A percentile compares a stretch with the other conserved stretches of the same genome.
Evolutionary conservation across 2,113 vertebrate genomes (phyloP).

Genomic region (Maccullochella peelii): DNA sequence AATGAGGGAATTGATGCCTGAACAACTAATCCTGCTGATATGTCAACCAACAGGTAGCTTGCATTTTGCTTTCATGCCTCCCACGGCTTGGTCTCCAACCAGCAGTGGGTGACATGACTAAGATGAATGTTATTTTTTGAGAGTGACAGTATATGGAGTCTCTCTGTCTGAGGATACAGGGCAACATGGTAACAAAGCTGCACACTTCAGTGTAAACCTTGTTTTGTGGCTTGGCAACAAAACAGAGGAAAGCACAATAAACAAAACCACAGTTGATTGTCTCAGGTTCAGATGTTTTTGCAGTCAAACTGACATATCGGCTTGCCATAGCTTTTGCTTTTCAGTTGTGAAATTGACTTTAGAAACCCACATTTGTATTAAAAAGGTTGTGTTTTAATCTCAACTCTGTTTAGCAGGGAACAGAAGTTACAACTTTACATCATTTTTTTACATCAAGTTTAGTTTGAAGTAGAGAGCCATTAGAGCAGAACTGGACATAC

Average conservation of each 20-base stretch:
- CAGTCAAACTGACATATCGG: slow-evolving; percentile 16
- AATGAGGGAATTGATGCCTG: not conserved
- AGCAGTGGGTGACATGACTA: not conserved
- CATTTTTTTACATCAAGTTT: too few relatives aligned
- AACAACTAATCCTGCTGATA: not conserved
- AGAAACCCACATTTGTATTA: not conserved
- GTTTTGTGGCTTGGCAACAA: slow-evolving; percentile 47
- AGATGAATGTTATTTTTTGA: slow-evolving; percentile 1
- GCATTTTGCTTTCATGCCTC: not conserved
- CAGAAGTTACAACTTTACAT: not conserved
- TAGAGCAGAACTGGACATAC: not conserved
- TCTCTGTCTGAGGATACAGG: slow-evolving; percentile 49
- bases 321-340: not conserved
- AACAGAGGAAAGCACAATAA: slow-evolving; percentile 23
- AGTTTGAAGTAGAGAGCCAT: too few relatives aligned
- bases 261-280: slow-evolving; percentile 30
- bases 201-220: slow-evolving; percentile 9
- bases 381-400: not conserved
- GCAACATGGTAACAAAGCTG: slow-evolving; percentile 25
- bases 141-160: slow-evolving; percentile 40
- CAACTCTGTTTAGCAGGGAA: not conserved
- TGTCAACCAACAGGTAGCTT: slow-evolving; percentile 17
- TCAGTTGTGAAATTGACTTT: not conserved
- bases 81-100: not conserved
- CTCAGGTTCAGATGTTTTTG: slow-evolving; percentile 28